Evolutionary conservation across 2,797 vertebrate genomes (phyloP).

Genomic region (Myiotriccus ornatus): DNA sequence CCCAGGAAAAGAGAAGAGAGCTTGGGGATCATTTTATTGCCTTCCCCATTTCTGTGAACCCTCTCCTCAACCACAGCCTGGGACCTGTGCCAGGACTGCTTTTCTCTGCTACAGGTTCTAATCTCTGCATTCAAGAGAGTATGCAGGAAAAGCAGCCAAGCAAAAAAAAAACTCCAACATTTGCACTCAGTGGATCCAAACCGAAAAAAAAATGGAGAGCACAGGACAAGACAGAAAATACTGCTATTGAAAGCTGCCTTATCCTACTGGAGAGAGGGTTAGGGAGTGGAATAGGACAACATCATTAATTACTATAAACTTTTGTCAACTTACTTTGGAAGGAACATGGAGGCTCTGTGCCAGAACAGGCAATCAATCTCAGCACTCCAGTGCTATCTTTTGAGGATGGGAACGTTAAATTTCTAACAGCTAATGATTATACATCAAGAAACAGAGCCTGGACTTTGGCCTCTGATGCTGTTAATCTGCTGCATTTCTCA

Average conservation of each 20-base stretch:
- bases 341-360: background rate
- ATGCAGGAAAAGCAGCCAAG: background rate
- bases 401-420: background rate
- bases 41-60: background rate
- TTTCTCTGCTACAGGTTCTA: background rate
- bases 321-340: background rate
- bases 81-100: background rate
- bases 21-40: background rate
- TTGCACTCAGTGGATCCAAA: background rate
- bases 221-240: background rate
- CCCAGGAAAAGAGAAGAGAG: background rate
- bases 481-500: conserved; percentile 12
- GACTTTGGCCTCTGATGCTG: conserved; percentile 28
- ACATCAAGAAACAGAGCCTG: conserved; percentile 39
- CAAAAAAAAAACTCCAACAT: background rate
- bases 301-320: background rate
- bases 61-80: background rate
- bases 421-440: conserved; percentile 63
- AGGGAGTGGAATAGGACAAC: background rate
- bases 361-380: background rate
- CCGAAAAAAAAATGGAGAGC: background rate
- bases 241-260: background rate
- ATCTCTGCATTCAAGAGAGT: background rate
- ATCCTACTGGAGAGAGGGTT: background rate
- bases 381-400: conserved; percentile 16